Evolutionary conservation across 1,140 invertebrate species (phyloP).

Genomic region (Drosophila orena): DNA sequence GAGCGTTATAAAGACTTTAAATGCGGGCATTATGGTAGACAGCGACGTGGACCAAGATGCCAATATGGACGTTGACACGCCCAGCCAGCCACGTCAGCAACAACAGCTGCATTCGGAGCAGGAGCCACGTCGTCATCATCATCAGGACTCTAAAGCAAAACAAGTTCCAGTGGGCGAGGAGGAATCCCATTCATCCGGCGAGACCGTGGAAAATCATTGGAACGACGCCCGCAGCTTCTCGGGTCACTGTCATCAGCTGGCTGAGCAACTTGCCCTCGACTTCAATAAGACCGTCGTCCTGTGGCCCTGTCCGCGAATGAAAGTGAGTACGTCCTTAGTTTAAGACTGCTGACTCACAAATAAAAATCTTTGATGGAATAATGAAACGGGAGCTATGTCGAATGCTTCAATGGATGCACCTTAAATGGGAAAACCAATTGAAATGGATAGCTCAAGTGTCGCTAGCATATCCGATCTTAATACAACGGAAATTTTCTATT

Average conservation of each 20-base stretch:
- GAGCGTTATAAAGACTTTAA: constrained; percentile 82
- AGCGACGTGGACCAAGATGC: constrained; percentile 39
- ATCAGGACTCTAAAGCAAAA: constrained; percentile 44
- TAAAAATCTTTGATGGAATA: constrained; percentile 6
- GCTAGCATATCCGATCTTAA: too few species aligned
- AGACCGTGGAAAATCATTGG: constrained; percentile 24
- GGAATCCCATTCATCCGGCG: constrained; percentile 39
- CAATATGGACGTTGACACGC: constrained; percentile 58
- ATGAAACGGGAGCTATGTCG: not conserved
- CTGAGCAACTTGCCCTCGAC: constrained; percentile 70
- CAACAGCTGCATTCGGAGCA: constrained; percentile 24
- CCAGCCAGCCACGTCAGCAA: constrained; percentile 61
- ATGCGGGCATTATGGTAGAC: constrained; percentile 81
- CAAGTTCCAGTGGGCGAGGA: constrained; percentile 38
- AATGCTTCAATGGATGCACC: not conserved
- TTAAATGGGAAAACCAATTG: not conserved
- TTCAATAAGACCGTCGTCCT: constrained; percentile 81
- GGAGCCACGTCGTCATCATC: constrained; percentile 20
- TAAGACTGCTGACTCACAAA: constrained; percentile 5
- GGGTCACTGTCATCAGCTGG: constrained; percentile 75
- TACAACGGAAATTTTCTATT: too few species aligned
- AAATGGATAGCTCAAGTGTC: too few species aligned
- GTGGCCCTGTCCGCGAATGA: constrained; percentile 84
- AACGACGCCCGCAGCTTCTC: constrained; percentile 58
- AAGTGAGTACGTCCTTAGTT: constrained; percentile 67